Evolutionary conservation across 2,113 vertebrate species (phyloP), one percentile per base, ranked within the genome.

Genomic region (Furnarius figulus): DNA sequence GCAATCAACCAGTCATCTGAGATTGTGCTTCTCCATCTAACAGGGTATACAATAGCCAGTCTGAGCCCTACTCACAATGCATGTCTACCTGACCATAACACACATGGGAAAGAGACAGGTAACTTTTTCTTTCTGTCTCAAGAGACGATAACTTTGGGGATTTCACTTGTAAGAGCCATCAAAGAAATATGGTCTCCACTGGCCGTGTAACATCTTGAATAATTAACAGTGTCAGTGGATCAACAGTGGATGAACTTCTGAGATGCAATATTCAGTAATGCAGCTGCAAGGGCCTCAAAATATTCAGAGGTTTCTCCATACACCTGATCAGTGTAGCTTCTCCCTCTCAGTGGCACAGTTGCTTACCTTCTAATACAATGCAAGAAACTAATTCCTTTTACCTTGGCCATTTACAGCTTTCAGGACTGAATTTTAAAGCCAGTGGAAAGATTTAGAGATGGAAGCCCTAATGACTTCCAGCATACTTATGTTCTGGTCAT

Each of bases 401-500:
- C n/a, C 6, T 14, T 46, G 20, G 22, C 25, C 50, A 40, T 86
- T 92, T 90, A 49, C 33, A n/a, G 49, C 39, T 92, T 77, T 46
- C 31, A 31, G 28, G 58, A 84, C 27, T 77, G 50, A 66, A 25
- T 87, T 89, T 86, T 92, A 92, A 77, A 92, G 28, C 22, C 30
- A 53, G 12, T 6, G 74, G 42, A 73, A 94, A 66, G 50, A 84
- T 62, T 39, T 73, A 53, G 15, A n/a, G 12, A 46, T 14, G 42
- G 39, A 70, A 86, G 16, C 11, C 22, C 33, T 79, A 40, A 18
- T 88, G 55, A 53, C 19, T 92, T 68, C 25, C 39, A 80, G 55
- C 56, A 87, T 63, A 17, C 10, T 67, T 33, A 49, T 30, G 13
- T 73, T 84, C 67, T 77, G 31, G 40, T 40, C 24, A 31, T 31